Percentiles rank a stretch among this genome's conserved stretches.
phyloP scores from a whole-genome alignment of 2,888 invertebrate species.

The Myathropa florea region DNA sequence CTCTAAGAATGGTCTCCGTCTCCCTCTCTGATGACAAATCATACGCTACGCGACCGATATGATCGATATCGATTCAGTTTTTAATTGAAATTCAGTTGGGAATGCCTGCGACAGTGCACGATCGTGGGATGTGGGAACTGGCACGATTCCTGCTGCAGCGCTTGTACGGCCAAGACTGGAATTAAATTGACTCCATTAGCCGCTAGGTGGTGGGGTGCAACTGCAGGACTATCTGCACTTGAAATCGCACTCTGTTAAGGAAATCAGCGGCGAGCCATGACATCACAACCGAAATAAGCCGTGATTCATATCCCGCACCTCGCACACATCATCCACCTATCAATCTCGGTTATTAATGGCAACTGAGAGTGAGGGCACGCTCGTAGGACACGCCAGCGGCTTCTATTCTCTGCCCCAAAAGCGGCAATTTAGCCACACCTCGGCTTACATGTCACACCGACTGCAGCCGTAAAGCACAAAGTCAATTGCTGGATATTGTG shows the following conservation, averaged over 20 bases:
- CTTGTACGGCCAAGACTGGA: not conserved
- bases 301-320: not conserved
- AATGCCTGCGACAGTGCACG: slow-evolving; percentile 10
- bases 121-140: slow-evolving; percentile 35
- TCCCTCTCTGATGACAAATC: slow-evolving; percentile 53
- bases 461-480: slow-evolving; percentile 43
- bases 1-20: slow-evolving; percentile 24
- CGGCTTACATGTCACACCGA: slow-evolving; percentile 29
- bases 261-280: not conserved
- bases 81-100: slow-evolving; percentile 60
- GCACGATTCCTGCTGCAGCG: slow-evolving; percentile 16
- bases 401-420: slow-evolving; percentile 27
- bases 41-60: slow-evolving; percentile 47
- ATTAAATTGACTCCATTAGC: slow-evolving; percentile 32
- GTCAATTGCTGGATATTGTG: slow-evolving; percentile 58
- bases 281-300: not conserved
- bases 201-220: not conserved
- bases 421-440: slow-evolving; percentile 46
- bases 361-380: slow-evolving; percentile 28
- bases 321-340: slow-evolving; percentile 51
- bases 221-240: not conserved
- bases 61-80: slow-evolving; percentile 51
- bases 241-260: not conserved
- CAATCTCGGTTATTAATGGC: slow-evolving; percentile 56
- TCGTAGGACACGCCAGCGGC: slow-evolving; percentile 17